Conservation (phyloP, 2,888 invertebrate species). For the Glomeris marginata region DNA sequence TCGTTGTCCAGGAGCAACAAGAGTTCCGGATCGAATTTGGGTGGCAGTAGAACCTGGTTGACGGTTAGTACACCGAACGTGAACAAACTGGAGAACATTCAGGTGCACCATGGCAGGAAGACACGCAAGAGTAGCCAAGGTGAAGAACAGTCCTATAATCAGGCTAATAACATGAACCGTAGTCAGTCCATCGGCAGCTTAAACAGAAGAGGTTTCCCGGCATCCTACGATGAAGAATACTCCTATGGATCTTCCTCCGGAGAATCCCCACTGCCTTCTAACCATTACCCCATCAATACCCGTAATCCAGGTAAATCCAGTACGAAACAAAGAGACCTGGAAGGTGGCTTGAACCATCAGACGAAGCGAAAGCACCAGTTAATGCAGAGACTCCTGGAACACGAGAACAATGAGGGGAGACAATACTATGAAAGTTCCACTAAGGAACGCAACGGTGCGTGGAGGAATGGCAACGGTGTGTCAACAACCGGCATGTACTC, state of each 20-base stretch:
- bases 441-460: background rate
- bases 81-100: conserved; percentile 2
- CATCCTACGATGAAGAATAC: no score
- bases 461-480: background rate
- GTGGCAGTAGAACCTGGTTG: conserved; percentile 3
- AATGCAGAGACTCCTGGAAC: conserved; percentile 8
- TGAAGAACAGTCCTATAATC: background rate
- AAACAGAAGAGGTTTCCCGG: background rate
- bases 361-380: conserved; percentile 2
- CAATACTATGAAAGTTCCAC: background rate
- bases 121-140: background rate
- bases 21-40: background rate
- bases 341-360: no score
- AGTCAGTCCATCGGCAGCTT: conserved; percentile 11
- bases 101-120: background rate
- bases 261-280: no score
- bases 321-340: no score
- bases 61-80: conserved; percentile 11
- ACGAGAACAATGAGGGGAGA: background rate
- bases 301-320: no score
- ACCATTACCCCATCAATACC: no score
- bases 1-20: conserved; percentile 3
- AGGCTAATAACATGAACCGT: background rate
- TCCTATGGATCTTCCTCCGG: no score
- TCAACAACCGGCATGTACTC: conserved; percentile 1